These are phyloP conservation scores for Orientallactaga sibirica DNA, from an alignment of 2,797 vertebrate species.

Conservation along the genomic window DNA sequence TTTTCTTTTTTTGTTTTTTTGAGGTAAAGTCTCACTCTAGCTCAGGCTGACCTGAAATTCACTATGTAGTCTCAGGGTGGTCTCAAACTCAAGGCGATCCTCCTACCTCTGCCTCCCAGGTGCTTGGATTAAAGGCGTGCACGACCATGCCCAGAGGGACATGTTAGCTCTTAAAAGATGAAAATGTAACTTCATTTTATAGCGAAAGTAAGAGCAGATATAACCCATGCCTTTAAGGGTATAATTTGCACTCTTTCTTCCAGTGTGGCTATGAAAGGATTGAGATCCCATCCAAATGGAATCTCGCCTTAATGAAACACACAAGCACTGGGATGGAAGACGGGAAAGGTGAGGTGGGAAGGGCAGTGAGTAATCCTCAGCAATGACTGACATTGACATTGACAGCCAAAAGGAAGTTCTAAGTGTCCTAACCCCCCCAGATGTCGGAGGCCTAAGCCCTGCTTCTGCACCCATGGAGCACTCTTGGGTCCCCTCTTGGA, in stretches of 20 bases:
- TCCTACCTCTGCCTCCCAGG: too few relatives aligned
- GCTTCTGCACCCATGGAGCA: background rate
- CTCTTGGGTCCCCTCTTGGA: background rate
- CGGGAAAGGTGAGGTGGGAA: background rate
- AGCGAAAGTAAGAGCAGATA: background rate
- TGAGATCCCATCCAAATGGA: conserved; percentile 2
- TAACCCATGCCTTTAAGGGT: background rate
- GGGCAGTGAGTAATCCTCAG: background rate
- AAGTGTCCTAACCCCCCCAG: background rate
- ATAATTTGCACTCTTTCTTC: background rate
- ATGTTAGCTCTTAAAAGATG: conserved; percentile 1
- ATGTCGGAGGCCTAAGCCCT: background rate
- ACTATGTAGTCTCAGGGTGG: too few relatives aligned
- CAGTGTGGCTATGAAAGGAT: background rate
- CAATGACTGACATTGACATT: background rate
- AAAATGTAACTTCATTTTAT: background rate
- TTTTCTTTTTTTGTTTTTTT: too few relatives aligned
- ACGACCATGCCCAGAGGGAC: background rate
- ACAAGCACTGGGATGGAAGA: background rate
- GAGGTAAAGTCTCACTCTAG: too few relatives aligned
- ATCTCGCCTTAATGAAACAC: background rate
- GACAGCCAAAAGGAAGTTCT: background rate
- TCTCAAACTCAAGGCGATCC: too few relatives aligned
- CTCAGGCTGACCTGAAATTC: too few relatives aligned
- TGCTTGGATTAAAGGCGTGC: too few relatives aligned